Percentiles rank a stretch among this genome's conserved stretches.
phyloP scores from a whole-genome alignment of 2,888 invertebrate genomes.

The Temnothorax unifasciatus region DNA sequence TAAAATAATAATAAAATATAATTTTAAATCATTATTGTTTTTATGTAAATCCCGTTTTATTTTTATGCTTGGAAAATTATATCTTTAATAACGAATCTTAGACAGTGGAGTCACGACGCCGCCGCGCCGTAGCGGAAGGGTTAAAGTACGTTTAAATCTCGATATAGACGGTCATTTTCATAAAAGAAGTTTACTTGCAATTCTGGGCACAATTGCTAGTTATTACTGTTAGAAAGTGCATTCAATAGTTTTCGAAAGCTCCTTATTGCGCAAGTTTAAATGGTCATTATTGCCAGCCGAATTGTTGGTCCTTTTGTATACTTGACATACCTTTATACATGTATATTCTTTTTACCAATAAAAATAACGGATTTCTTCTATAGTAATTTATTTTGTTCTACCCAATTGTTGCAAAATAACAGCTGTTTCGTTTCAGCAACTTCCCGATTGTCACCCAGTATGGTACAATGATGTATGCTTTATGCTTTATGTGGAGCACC shows the following conservation, averaged over 20 bases:
- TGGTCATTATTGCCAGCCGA: neutral
- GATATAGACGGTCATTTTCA: neutral
- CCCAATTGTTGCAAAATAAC: neutral
- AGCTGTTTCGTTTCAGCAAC: neutral
- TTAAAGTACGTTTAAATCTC: neutral
- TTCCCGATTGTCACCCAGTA: neutral
- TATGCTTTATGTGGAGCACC: neutral
- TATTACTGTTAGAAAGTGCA: neutral
- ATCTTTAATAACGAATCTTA: too few species aligned
- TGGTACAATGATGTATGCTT: neutral
- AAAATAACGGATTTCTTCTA: neutral
- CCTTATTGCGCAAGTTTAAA: neutral
- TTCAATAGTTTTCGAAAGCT: neutral
- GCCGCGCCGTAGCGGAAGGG: too few species aligned
- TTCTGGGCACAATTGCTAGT: neutral
- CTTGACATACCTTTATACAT: neutral
- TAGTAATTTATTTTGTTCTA: neutral
- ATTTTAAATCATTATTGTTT: too few species aligned
- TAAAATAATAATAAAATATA: too few species aligned
- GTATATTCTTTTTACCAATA: neutral
- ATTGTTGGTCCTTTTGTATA: neutral
- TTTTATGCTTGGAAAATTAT: too few species aligned
- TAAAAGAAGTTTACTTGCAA: neutral
- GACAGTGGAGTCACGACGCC: too few species aligned
- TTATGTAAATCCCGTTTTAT: too few species aligned